Evolutionary conservation across 2,797 vertebrate genomes (phyloP), one percentile per base, ranked within the genome.

Genomic region (Mus spretus): DNA sequence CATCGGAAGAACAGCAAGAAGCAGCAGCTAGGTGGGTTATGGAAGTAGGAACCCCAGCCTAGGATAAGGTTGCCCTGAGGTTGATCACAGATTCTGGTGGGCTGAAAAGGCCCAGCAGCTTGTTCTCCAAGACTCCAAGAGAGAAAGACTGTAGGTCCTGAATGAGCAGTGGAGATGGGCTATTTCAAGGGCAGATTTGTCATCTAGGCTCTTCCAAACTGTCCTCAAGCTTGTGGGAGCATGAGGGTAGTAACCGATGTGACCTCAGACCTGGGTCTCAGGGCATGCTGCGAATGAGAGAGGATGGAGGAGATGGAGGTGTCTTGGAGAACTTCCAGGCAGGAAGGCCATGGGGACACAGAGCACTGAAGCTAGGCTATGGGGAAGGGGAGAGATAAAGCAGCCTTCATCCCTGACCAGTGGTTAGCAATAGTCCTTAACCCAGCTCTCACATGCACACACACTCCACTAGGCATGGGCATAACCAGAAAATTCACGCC

Each of bases 21-120:
- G 47, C 96, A 96, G 24, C 87, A 90, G 53, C 87, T 13, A 83
- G 97, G 97, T 98, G 91, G 26, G 97, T 97, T 22, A 55, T 20
- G 20, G n/a, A 44, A 53, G 13, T 37, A 59, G 59, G 24, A 10
- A 3, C 9, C 24, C 3, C 4, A 17, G 7, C 14, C 0, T 3
- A 28, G 44, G 31, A 14, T 4, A 59, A 59, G 37, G 75, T 14
- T 61, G 50, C 14, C 34, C 24, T 28, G 74, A 70, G 7, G 28
- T 53, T 81, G 50, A 6, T 34, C 81, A 26, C 50, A 72, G 47
- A 22, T 59, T 34, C 89, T 85, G 50, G 24, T 85, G 50, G 24
- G 63, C 22, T 59, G 40, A 61, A 31, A 53, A 88, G 37, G 28
- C 44, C 47, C n/a, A 31, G 44, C 1, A 44, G 65, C 65, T 90